A percentile compares a stretch with the other conserved stretches of the same genome.
Conservation (phyloP, 2,888 invertebrate genomes). For the Tipula lateralis region DNA sequence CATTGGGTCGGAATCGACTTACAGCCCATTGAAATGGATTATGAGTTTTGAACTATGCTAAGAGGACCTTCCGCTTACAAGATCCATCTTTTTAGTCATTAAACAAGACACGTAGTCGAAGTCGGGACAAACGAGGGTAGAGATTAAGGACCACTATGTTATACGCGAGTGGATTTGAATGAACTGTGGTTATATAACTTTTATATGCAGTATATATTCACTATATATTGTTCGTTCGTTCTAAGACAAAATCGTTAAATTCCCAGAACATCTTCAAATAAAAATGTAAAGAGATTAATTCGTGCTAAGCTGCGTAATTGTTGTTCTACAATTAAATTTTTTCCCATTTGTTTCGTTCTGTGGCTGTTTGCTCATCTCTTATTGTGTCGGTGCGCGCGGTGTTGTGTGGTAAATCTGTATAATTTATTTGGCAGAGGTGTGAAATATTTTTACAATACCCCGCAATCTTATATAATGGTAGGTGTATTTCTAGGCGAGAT, state of each 20-base stretch:
- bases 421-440: neutral
- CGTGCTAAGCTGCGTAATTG: neutral
- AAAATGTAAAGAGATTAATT: neutral
- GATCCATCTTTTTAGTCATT: too few relatives aligned
- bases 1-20: too few relatives aligned
- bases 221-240: too few relatives aligned
- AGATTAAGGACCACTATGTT: too few relatives aligned
- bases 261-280: neutral
- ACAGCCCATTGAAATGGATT: too few relatives aligned
- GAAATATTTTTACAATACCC: neutral
- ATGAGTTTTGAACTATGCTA: too few relatives aligned
- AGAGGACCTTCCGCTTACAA: too few relatives aligned
- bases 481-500: neutral
- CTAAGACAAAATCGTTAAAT: neutral
- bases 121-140: too few relatives aligned
- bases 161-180: too few relatives aligned
- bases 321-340: neutral
- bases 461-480: neutral
- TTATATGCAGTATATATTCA: too few relatives aligned
- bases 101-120: too few relatives aligned
- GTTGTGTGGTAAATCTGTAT: neutral
- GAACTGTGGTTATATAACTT: too few relatives aligned
- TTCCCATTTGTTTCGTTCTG: neutral
- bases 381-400: neutral
- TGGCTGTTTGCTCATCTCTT: neutral